phyloP scores from a whole-genome alignment of 2,888 invertebrate species.

The Aproaerema taeniolella region DNA sequence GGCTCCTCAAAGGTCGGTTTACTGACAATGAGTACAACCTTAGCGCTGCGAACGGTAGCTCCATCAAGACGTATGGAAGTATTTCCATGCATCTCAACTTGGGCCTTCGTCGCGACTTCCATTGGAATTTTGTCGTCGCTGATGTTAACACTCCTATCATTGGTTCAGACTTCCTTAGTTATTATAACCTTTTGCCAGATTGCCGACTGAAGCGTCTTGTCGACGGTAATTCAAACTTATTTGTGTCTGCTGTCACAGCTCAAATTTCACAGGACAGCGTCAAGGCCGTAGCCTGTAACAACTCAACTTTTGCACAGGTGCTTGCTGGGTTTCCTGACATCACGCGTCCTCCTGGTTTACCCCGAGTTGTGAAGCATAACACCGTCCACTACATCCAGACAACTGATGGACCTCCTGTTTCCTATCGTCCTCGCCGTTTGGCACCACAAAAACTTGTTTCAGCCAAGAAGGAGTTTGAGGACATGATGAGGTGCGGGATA shows the following conservation, averaged over 20 bases:
- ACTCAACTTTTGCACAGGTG: constrained; percentile 1
- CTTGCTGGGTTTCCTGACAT: constrained; percentile 11
- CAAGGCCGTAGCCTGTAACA: constrained; percentile 2
- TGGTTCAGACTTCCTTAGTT: no score
- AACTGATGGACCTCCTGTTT: constrained; percentile 19
- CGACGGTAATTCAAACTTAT: constrained; percentile 13
- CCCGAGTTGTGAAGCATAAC: constrained; percentile 11
- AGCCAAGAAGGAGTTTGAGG: constrained; percentile 23
- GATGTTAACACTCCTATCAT: constrained; percentile 19
- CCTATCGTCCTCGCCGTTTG: constrained; percentile 23
- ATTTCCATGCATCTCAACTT: constrained; percentile 9
- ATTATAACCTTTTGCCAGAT: constrained; percentile 17
- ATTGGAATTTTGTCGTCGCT: constrained; percentile 16
- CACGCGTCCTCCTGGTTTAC: constrained; percentile 5
- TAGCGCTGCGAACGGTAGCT: constrained; percentile 17
- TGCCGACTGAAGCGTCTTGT: constrained; percentile 8
- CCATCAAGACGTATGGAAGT: constrained; percentile 17
- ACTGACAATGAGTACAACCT: constrained; percentile 15
- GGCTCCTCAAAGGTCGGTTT: not conserved
- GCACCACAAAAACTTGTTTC: no score
- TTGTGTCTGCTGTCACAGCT: constrained; percentile 3
- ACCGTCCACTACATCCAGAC: constrained; percentile 20
- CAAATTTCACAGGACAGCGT: constrained; percentile 6
- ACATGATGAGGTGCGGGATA: constrained; percentile 22
- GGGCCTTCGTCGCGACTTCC: constrained; percentile 13